These are phyloP conservation scores for Drosophila nebulosa DNA, from an alignment of 1,140 invertebrate genomes.

Conservation along the genomic window DNA sequence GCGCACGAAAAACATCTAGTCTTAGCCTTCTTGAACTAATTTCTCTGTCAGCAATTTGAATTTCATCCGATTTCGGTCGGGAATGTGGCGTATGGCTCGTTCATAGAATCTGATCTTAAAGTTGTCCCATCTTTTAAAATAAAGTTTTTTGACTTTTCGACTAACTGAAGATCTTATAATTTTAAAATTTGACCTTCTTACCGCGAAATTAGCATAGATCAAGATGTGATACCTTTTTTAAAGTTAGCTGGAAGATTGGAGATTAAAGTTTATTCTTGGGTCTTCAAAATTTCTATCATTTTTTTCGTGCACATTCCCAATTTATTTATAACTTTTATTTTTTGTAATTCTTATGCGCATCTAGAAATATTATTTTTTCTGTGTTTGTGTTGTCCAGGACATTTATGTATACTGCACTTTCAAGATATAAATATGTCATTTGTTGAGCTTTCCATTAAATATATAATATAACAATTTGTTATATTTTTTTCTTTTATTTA, in stretches of 20 bases:
- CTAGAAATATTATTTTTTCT: neutral
- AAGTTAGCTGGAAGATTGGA: neutral
- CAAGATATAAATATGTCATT: neutral
- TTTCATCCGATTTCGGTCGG: neutral
- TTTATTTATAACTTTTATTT: neutral
- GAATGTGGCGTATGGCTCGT: too few species aligned
- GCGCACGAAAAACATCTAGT: neutral
- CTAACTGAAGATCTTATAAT: too few species aligned
- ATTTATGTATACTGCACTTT: neutral
- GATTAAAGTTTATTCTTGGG: too few species aligned
- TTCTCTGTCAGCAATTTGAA: neutral
- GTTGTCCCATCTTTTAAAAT: neutral
- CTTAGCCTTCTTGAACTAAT: neutral
- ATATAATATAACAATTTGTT: neutral
- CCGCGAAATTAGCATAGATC: too few species aligned
- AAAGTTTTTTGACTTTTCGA: neutral
- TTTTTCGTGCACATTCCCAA: neutral
- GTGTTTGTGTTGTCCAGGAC: neutral
- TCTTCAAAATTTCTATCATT: neutral
- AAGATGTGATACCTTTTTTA: too few species aligned
- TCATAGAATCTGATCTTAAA: neutral
- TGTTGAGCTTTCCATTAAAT: neutral
- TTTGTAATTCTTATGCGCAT: neutral
- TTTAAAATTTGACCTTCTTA: neutral
- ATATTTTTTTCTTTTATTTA: neutral